Evolutionary conservation across 2,797 vertebrate genomes (phyloP).

Genomic region (Semotilus atromaculatus): DNA sequence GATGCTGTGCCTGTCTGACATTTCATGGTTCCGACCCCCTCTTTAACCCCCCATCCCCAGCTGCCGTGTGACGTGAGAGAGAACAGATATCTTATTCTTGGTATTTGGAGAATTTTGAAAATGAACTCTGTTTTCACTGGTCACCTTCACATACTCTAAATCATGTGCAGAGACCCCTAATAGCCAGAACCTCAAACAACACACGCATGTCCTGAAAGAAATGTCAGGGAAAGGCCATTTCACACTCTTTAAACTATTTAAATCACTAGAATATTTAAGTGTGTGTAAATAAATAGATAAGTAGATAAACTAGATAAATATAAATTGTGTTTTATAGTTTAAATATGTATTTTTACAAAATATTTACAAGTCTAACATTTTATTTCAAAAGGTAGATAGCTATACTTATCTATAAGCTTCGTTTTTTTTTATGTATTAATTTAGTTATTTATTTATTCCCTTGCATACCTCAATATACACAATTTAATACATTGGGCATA

Average conservation of each 20-base stretch:
- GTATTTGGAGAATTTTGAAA: constrained; percentile 27
- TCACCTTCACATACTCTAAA: background rate
- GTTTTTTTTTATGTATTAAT: background rate
- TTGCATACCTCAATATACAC: background rate
- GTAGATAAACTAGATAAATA: no score
- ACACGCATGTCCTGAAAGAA: background rate
- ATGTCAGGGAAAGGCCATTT: background rate
- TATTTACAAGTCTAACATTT: background rate
- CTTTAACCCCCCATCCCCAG: constrained; percentile 47
- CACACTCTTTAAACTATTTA: background rate
- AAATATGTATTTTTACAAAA: background rate
- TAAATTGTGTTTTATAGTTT: background rate
- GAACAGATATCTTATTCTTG: constrained; percentile 28
- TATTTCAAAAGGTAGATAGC: background rate
- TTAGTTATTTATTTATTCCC: background rate
- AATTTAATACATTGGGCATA: background rate
- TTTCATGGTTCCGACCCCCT: constrained; percentile 26
- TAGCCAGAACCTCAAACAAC: background rate
- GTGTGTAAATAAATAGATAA: no score
- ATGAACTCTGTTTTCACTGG: background rate
- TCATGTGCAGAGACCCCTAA: background rate
- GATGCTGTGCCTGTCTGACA: constrained; percentile 40
- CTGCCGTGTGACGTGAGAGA: constrained; percentile 40
- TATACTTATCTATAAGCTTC: background rate
- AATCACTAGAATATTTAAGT: background rate